Percentiles rank a stretch among this genome's conserved stretches.
Evolutionary conservation across 2,888 invertebrate species (phyloP).

Genomic region (Cheilosia impressa): DNA sequence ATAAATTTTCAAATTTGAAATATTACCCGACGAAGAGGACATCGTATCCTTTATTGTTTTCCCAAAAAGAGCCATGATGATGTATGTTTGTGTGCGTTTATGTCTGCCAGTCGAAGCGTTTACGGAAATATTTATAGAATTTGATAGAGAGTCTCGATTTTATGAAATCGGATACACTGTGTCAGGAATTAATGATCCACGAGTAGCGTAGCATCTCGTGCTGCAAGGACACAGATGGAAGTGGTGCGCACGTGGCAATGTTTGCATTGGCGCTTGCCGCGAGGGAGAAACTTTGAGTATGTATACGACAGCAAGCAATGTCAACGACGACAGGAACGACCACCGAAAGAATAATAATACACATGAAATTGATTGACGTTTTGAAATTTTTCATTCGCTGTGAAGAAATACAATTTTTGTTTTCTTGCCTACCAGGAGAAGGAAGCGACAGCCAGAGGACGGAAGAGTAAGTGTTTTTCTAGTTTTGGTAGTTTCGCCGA

Average conservation of each 20-base stretch:
- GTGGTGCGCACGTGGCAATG: conserved; percentile 71
- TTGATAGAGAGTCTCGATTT: conserved; percentile 74
- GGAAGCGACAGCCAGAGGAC: conserved; percentile 46
- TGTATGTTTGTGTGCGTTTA: conserved; percentile 50
- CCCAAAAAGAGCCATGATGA: conserved; percentile 25
- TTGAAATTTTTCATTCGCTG: conserved; percentile 66
- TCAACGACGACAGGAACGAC: conserved; percentile 62
- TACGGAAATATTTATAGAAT: conserved; percentile 76
- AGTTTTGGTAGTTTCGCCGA: conserved; percentile 65
- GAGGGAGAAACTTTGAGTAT: conserved; percentile 43
- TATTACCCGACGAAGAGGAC: conserved; percentile 66
- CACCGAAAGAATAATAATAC: conserved; percentile 72
- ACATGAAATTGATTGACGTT: conserved; percentile 71
- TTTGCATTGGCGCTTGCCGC: conserved; percentile 62
- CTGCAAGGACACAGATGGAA: conserved; percentile 63
- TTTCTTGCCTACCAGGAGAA: conserved; percentile 11
- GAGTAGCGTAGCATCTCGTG: conserved; percentile 42
- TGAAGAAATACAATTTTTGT: conserved; percentile 50
- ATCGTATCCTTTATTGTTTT: conserved; percentile 48
- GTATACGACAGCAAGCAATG: conserved; percentile 6
- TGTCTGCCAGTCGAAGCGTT: conserved; percentile 62
- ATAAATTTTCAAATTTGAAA: conserved; percentile 75
- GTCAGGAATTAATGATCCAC: conserved; percentile 74
- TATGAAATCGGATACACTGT: conserved; percentile 75
- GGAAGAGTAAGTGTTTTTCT: conserved; percentile 52